Percentiles rank a stretch among this genome's conserved stretches.
phyloP scores from a whole-genome alignment of 2,113 vertebrate species.

The Hippocampus zosterae region DNA sequence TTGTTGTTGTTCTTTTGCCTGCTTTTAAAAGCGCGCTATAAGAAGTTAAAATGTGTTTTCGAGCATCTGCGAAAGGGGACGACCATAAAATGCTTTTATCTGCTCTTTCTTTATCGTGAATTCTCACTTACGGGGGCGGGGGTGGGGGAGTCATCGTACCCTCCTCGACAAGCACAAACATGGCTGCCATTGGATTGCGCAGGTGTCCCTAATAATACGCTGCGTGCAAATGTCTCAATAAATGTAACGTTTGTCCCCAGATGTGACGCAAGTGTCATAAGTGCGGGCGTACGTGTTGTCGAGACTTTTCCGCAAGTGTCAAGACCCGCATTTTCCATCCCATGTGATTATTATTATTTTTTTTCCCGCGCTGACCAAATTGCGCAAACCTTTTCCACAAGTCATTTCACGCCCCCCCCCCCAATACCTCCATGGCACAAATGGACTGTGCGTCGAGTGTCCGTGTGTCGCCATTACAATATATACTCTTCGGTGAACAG shows the following conservation, averaged over 20 bases:
- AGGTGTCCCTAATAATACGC: neutral
- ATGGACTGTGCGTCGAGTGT: constrained; percentile 48
- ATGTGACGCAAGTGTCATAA: neutral
- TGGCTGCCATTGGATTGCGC: constrained; percentile 4
- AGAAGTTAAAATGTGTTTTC: neutral
- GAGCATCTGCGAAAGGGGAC: neutral
- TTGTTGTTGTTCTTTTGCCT: too few species aligned
- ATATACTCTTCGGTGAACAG: constrained; percentile 36
- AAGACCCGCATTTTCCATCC: constrained; percentile 49
- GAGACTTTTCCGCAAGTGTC: constrained; percentile 53
- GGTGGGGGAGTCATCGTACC: too few species aligned
- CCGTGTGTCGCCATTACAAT: constrained; percentile 64
- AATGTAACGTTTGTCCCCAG: neutral
- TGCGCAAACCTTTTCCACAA: constrained; percentile 68
- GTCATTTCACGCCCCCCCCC: constrained; percentile 47
- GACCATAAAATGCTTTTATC: too few species aligned
- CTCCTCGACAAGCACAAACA: too few species aligned
- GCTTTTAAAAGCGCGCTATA: too few species aligned
- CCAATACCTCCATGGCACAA: neutral
- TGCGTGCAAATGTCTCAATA: neutral
- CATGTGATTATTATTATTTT: constrained; percentile 47
- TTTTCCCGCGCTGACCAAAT: constrained; percentile 61
- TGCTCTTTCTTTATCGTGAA: neutral
- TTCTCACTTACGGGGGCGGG: too few species aligned
- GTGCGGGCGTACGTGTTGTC: neutral